A percentile compares a stretch with the other conserved stretches of the same genome.
Conservation (phyloP, 2,113 vertebrate genomes). For the Mirza zaza region DNA sequence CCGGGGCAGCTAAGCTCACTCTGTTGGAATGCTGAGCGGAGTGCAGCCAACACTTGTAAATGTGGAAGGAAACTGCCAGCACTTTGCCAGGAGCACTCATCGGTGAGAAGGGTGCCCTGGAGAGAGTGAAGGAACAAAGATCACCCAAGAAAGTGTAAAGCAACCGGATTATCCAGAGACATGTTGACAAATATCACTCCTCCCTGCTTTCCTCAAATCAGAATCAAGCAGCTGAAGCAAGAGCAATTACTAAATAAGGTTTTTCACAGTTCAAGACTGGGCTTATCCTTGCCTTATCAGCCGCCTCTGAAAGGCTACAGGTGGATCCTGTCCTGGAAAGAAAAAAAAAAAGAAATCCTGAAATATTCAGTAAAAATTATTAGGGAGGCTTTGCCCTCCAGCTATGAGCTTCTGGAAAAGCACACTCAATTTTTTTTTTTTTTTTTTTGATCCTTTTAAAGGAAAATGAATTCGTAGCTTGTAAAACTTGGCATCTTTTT, state of each 20-base stretch:
- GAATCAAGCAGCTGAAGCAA: slow-evolving; percentile 45
- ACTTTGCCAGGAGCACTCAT: slow-evolving; percentile 75
- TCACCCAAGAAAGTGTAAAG: slow-evolving; percentile 60
- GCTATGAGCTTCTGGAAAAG: slow-evolving; percentile 68
- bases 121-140: slow-evolving; percentile 77
- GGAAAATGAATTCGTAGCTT: slow-evolving; percentile 27
- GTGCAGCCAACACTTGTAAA: slow-evolving; percentile 26
- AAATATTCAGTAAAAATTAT: slow-evolving; percentile 72
- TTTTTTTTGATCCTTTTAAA: not conserved
- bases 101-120: slow-evolving; percentile 63
- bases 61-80: slow-evolving; percentile 51
- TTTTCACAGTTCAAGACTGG: slow-evolving; percentile 66
- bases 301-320: slow-evolving; percentile 74
- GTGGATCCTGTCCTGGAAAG: slow-evolving; percentile 72
- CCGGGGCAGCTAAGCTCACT: slow-evolving; percentile 49
- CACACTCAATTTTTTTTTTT: slow-evolving; percentile 61
- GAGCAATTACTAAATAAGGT: slow-evolving; percentile 70
- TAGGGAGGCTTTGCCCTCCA: slow-evolving; percentile 66
- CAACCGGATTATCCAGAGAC: slow-evolving; percentile 59
- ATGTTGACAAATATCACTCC: slow-evolving; percentile 80
- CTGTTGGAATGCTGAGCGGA: slow-evolving; percentile 39
- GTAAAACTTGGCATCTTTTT: slow-evolving; percentile 30
- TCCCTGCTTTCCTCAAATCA: slow-evolving; percentile 73
- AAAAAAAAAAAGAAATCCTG: slow-evolving; percentile 48
- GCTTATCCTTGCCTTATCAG: slow-evolving; percentile 77